These are phyloP conservation scores for Synergus itoensis DNA, from an alignment of 2,888 invertebrate species.

Conservation along the genomic window DNA sequence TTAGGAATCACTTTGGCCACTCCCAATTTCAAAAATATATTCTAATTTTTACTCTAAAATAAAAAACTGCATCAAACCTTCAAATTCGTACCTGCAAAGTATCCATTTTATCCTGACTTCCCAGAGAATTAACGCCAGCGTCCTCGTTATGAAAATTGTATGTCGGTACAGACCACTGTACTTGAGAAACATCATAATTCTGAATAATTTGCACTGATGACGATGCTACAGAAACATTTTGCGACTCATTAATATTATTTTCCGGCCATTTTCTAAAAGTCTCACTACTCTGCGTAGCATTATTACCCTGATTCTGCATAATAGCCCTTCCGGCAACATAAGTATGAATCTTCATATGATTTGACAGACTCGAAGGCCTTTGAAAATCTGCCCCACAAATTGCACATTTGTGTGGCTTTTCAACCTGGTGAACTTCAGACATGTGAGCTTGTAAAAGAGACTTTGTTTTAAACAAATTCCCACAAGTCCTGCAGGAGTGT, in stretches of 20 bases:
- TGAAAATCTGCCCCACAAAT: slow-evolving; percentile 78
- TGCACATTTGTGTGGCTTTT: slow-evolving; percentile 74
- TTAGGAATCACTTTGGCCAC: neutral
- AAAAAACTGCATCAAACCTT: neutral
- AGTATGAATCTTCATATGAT: slow-evolving; percentile 79
- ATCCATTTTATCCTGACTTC: slow-evolving; percentile 64
- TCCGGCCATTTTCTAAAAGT: slow-evolving; percentile 64
- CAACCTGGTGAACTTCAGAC: slow-evolving; percentile 68
- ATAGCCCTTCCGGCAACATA: slow-evolving; percentile 77
- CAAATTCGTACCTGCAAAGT: slow-evolving; percentile 58
- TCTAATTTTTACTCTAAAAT: neutral
- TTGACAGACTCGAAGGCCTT: slow-evolving; percentile 78
- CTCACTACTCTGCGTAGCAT: slow-evolving; percentile 56
- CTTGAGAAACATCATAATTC: slow-evolving; percentile 67
- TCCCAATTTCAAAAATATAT: no score
- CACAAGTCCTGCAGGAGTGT: slow-evolving; percentile 76
- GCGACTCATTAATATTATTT: slow-evolving; percentile 59
- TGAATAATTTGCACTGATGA: slow-evolving; percentile 63
- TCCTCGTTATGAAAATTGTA: slow-evolving; percentile 68
- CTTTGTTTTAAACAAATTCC: slow-evolving; percentile 75
- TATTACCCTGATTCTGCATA: slow-evolving; percentile 60
- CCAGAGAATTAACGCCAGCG: slow-evolving; percentile 50
- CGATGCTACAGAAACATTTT: slow-evolving; percentile 56
- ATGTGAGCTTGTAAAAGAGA: slow-evolving; percentile 74
- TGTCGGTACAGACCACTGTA: slow-evolving; percentile 71